phyloP scores from a whole-genome alignment of 2,113 vertebrate species.

The Eulacestoma nigropectus region DNA sequence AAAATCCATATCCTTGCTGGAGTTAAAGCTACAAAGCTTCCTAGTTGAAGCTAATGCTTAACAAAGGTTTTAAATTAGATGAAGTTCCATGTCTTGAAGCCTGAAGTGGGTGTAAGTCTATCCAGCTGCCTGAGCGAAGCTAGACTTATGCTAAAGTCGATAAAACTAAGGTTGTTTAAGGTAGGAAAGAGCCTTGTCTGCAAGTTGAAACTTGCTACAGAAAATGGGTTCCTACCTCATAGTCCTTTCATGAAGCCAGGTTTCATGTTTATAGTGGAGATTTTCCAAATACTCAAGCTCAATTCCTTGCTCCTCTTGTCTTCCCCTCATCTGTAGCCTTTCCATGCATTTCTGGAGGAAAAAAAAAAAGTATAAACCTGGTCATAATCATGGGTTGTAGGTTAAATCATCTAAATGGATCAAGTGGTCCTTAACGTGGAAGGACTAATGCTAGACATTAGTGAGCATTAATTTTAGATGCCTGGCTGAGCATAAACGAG shows the following conservation, averaged over 20 bases:
- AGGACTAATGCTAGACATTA: background rate
- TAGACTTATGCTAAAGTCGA: background rate
- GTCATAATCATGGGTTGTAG: background rate
- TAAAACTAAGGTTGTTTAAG: background rate
- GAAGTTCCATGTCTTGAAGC: background rate
- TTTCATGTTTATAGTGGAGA: constrained; percentile 83
- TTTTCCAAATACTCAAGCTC: constrained; percentile 84
- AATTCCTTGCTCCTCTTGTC: constrained; percentile 81
- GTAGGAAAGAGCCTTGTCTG: background rate
- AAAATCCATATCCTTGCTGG: background rate
- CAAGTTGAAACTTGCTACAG: background rate
- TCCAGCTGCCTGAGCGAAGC: background rate
- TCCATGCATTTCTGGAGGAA: constrained; percentile 80
- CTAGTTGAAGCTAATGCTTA: background rate
- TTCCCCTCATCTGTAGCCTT: constrained; percentile 73
- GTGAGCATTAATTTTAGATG: background rate
- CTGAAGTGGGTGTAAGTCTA: background rate
- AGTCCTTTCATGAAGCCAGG: constrained; percentile 77
- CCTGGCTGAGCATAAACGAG: background rate
- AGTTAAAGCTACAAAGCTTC: background rate
- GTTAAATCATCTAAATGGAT: background rate
- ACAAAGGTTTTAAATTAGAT: background rate
- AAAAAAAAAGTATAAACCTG: background rate
- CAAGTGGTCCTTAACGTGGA: background rate
- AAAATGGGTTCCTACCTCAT: constrained; percentile 65